Base-by-base conservation (phyloP, 2,888 invertebrate species). In the Trissolcus japonicus region DNA sequence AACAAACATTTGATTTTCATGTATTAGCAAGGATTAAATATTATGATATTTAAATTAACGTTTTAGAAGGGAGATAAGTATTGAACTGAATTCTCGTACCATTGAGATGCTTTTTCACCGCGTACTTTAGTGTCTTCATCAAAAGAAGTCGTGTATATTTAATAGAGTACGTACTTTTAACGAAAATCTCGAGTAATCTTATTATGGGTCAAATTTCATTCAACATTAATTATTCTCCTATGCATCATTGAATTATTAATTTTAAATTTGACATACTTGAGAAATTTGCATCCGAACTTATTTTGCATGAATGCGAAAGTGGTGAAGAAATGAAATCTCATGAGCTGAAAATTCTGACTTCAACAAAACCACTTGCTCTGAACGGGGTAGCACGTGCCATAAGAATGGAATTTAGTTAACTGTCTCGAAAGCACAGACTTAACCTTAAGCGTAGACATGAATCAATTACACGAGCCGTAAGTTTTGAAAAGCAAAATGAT, bases 401-500 rank as follows among this genome's bases (percentile, higher is more conserved):
- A 43, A 14, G 16, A 6, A 46, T 14, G 46, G 3, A n/a, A n/a
- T 4, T 16, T n/a, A 46, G 16, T 16, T 46, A 16, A 46, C 46
- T 4, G 4, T 46, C 16, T 16, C 1, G 35, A 1, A 35, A 35
- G 35, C 11, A 7, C 2, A 2, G 16, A 46, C 46, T 46, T 6
- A 46, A 16, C 14, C 7, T 46, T n/a, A 6, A 11, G 6, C 46
- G 14, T 16, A 6, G 46, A 46, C 61, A 54, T 71, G 29, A 71
- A 76, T 76, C 71, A 76, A 76, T 76, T 76, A 76, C 66, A 41
- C 53, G 57, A 67, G 50, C 25, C 46, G 66, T 71, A 48, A 67
- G 57, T 76, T 76, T 62, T 66, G 61, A 66, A 71, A 76, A 66
- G 62, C 66, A 62, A 71, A 76, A 71, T 66, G 77, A 73, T 68